phyloP scores from a whole-genome alignment of 2,888 invertebrate species.

The Sialis lutaria region DNA sequence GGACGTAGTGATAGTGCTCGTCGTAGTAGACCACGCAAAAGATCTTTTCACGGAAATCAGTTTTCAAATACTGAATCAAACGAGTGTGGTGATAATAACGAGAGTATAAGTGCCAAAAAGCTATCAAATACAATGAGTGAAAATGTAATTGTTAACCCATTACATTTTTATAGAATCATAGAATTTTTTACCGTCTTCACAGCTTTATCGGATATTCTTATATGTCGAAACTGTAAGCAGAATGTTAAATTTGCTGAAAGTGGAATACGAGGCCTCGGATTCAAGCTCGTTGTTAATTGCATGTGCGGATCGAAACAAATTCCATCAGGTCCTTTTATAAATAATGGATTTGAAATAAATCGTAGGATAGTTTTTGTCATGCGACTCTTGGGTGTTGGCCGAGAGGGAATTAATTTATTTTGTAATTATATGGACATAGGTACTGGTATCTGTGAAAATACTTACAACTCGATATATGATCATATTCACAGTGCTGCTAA shows the following conservation, averaged over 20 bases:
- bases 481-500: no score
- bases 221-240: constrained; percentile 3
- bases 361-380: constrained; percentile 11
- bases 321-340: constrained; percentile 8
- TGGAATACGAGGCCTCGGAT: constrained; percentile 9
- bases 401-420: constrained; percentile 11
- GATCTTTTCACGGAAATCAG: no score
- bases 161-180: not conserved
- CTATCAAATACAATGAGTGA: no score
- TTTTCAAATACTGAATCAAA: no score
- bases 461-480: no score
- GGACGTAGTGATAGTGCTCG: no score
- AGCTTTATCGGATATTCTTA: constrained; percentile 4
- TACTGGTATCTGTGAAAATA: no score
- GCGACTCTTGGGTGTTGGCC: constrained; percentile 12
- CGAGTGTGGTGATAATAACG: no score
- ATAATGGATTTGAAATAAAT: constrained; percentile 12
- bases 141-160: no score
- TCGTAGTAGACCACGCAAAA: no score
- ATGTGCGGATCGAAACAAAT: constrained; percentile 6
- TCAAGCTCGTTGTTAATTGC: constrained; percentile 10
- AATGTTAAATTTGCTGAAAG: constrained; percentile 7
- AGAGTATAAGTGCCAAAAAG: no score
- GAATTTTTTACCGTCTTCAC: constrained; percentile 9
- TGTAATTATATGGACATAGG: constrained; percentile 11